Conservation (phyloP, 2,888 invertebrate genomes). For the Lochmaea capreae region DNA sequence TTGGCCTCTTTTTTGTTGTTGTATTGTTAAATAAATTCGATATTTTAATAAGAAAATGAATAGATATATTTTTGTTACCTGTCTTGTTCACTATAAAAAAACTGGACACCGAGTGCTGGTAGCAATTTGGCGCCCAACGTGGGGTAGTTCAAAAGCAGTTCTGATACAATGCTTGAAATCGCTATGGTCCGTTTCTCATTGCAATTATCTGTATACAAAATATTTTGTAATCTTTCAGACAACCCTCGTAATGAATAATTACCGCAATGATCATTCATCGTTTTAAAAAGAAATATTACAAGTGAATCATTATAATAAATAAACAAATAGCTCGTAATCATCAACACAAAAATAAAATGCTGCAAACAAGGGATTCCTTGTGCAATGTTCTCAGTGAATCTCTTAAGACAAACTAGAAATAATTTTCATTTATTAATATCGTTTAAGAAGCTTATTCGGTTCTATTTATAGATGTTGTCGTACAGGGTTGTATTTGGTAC, state of each 20-base stretch:
- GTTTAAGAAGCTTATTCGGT: not conserved
- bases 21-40: too few relatives aligned
- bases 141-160: too few relatives aligned
- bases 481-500: not conserved
- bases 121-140: too few relatives aligned
- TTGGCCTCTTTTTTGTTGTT: too few relatives aligned
- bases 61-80: too few relatives aligned
- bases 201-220: too few relatives aligned
- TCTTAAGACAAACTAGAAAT: not conserved
- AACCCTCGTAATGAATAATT: not conserved
- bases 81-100: too few relatives aligned
- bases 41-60: too few relatives aligned
- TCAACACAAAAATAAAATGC: not conserved
- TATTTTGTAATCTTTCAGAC: too few relatives aligned
- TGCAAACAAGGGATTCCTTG: constrained; percentile 3
- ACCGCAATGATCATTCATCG: not conserved
- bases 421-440: constrained; percentile 8
- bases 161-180: too few relatives aligned
- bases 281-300: constrained; percentile 2
- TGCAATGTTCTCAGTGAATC: not conserved
- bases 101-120: too few relatives aligned
- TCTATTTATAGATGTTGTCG: constrained; percentile 9
- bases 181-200: too few relatives aligned
- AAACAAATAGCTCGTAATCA: not conserved
- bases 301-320: constrained; percentile 4